phyloP scores from a whole-genome alignment of 2,113 vertebrate species.

The Grus americana region DNA sequence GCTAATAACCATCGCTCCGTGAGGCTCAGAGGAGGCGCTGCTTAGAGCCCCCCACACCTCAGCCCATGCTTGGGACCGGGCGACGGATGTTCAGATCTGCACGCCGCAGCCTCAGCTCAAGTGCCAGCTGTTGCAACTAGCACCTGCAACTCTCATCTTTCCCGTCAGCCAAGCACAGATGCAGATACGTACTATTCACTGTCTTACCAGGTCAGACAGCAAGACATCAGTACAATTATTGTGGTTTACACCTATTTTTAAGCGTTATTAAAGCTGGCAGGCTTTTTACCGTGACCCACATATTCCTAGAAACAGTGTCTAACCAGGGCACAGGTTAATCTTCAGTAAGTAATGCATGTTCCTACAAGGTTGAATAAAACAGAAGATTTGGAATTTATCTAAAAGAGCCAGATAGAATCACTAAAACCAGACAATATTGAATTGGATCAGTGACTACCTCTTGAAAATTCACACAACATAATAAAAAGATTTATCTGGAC shows the following conservation, averaged over 20 bases:
- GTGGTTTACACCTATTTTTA: background rate
- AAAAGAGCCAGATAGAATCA: slow-evolving; percentile 20
- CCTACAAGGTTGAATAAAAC: background rate
- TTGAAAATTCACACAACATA: slow-evolving; percentile 1
- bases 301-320: background rate
- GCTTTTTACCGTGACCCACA: background rate
- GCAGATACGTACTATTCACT: rapidly evolving
- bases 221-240: background rate
- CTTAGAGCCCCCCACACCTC: background rate
- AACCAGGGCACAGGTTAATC: background rate
- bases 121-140: background rate
- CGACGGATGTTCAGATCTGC: background rate
- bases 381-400: slow-evolving; percentile 43
- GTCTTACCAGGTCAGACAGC: background rate
- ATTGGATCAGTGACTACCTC: background rate
- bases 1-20: rapidly evolving
- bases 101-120: background rate
- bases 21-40: background rate
- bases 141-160: background rate
- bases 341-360: background rate
- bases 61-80: rapidly evolving
- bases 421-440: slow-evolving; percentile 18
- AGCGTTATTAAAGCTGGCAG: background rate
- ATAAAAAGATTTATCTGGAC: background rate
- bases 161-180: background rate